Base-by-base conservation (phyloP, 64 coral and sea anemone species). In the Montipora cactus region DNA sequence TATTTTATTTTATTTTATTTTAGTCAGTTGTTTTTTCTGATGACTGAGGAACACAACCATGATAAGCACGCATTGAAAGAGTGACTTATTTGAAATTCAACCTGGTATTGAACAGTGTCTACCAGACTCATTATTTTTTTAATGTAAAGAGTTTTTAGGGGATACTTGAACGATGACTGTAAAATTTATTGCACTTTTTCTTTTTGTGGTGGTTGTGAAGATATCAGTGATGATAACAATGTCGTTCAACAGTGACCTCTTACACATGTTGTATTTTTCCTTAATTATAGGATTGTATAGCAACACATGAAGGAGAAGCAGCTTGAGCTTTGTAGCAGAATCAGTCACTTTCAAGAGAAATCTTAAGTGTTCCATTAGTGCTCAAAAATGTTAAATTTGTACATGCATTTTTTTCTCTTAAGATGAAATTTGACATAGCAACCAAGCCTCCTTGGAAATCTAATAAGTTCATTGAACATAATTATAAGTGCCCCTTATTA, bases 371-470 rank as follows among this genome's bases (percentile, higher is more conserved):
- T 7, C 5, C 14, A 48, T 8, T 22, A 4, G 12, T 44, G 21
- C 16, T 23, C 11, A 82, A n/a, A 44, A 55, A 55, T 55, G 10
- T 55, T 28, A 80, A 23, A 23, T 23, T 22, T 69, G 59, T 84
- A 84, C 81, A 84, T 84, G 62, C 14, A 64, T 48, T 16, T 49
- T 78, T 37, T 7, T 50, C 8, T 15, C 67, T 45, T 71, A 72
- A 84, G 15, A 84, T 84, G 3, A 7, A 55, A 84, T 67, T 67
- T 68, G 44, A 37, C 59, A 67, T 67, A 14, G 81, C 81, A 84
- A 68, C 37, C 59, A 67, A 68, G 47, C 44, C 47, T 47, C 37
- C 37, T 37, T 37, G 37, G 37, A 37, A 37, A 37, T 2, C 37
- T 37, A 37, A 37, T 37, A 37, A 37, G 37, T 37, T 37, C 37